Base-by-base conservation (phyloP, 1,140 invertebrate genomes). In the Pseudomyrmex gracilis region DNA sequence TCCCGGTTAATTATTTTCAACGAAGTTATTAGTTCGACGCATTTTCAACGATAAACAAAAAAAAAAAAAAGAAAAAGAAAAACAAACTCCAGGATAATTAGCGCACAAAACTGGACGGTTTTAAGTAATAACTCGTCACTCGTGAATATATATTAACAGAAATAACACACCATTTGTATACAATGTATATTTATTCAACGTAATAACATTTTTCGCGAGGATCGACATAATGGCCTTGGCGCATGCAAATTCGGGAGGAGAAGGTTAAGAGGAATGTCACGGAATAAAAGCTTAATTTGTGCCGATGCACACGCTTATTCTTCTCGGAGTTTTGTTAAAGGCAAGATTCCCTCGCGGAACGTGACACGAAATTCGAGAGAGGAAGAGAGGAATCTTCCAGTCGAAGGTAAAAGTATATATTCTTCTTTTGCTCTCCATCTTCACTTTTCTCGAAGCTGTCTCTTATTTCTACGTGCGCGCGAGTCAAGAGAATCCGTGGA, bases 401-500 rank as follows among this genome's bases (percentile, higher is more conserved):
- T 73, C 45, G 80, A 83, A 83, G 74, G 61, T 83, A 63, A 76
- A 57, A 73, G 61, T 43, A 63, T 34, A 34, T 5, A 34, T 4
- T 47, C 49, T n/a, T 17, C 57, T 34, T 60, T 20, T 61, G n/a
- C 9, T 15, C 9, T 15, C 45, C 15, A 34, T n/a, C 1, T 13
- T 10, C 12, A 8, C 60, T 17, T 17, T 2, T 57, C 10, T 63
- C 20, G 12, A 15, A 47, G 57, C 34, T 45, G 74, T 53, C 71
- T 83, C 47, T 67, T 60, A 51, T 71, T 77, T 84, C 61, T 73
- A 67, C 83, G 43, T 53, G 70, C 45, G 80, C 34, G 53, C 76
- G 74, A 90, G 45, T 13, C 85, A 90, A 88, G 70, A 73, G 82
- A 85, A 87, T 51, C 74, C 88, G 71, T 78, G 85, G 87, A 84